Percentiles rank a stretch among this genome's conserved stretches.
Evolutionary conservation across 2,113 vertebrate species (phyloP).

Genomic region (Daboia siamensis): DNA sequence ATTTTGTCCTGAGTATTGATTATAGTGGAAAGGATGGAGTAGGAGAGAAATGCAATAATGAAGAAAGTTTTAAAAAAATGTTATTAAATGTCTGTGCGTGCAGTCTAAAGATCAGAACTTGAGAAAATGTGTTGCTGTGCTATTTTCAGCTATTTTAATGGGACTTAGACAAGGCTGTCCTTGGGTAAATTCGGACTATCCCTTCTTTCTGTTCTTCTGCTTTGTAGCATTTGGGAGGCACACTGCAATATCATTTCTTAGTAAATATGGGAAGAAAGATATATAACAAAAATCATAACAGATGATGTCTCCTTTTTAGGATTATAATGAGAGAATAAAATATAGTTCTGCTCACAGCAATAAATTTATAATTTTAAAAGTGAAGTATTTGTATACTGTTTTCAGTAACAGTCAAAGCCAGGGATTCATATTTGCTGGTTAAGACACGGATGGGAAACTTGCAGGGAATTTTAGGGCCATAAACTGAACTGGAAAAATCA

Average conservation of each 20-base stretch:
- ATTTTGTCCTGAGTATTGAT: neutral
- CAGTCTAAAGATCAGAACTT: neutral
- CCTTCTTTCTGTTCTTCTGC: neutral
- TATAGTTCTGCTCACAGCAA: neutral
- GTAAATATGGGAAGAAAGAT: neutral
- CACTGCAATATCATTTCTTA: neutral
- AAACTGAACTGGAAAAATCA: neutral
- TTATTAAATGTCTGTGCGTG: neutral
- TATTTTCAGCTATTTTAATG: neutral
- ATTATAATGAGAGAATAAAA: neutral
- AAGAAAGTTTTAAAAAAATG: neutral
- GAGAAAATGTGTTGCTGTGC: neutral
- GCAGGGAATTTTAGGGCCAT: neutral
- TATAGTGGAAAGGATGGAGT: neutral
- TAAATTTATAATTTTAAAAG: neutral
- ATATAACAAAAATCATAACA: neutral
- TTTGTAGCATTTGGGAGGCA: neutral
- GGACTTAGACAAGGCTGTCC: neutral
- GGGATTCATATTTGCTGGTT: neutral
- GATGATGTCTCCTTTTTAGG: neutral
- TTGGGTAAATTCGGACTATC: neutral
- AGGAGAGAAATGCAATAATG: neutral
- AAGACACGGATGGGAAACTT: neutral
- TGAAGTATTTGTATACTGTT: neutral
- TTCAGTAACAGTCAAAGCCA: constrained; percentile 8